Conservation (phyloP, 2,797 vertebrate genomes). For the Lepus townsendii region DNA sequence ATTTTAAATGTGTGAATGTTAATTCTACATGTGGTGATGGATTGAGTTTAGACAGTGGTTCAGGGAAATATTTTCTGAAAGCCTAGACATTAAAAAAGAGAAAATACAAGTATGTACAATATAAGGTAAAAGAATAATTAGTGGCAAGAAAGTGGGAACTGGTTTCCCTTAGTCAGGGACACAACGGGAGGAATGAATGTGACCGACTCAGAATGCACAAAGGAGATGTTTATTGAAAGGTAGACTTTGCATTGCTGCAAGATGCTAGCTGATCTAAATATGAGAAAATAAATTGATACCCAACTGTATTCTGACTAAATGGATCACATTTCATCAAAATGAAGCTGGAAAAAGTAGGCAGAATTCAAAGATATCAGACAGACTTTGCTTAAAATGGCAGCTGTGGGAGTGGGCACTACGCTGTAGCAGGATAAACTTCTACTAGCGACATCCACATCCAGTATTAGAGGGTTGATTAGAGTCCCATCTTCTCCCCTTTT, state of each 20-base stretch:
- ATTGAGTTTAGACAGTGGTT: neutral
- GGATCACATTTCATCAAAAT: neutral
- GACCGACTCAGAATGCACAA: neutral
- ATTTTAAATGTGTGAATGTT: neutral
- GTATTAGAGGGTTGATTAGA: too few relatives aligned
- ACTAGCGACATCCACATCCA: too few relatives aligned
- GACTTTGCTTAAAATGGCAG: neutral
- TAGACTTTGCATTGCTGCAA: neutral
- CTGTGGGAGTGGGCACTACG: neutral
- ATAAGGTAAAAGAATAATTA: neutral
- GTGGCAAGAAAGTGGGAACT: neutral
- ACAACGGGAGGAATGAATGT: accelerated
- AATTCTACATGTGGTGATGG: neutral
- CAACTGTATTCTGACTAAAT: neutral
- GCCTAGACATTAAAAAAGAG: neutral
- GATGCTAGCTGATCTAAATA: neutral
- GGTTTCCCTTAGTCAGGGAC: neutral
- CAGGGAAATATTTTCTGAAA: neutral
- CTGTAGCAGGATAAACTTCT: too few relatives aligned
- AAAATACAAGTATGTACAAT: neutral
- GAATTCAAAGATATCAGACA: neutral
- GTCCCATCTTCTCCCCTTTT: too few relatives aligned
- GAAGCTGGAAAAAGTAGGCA: neutral
- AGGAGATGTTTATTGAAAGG: neutral
- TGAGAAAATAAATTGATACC: neutral